Percentiles rank a stretch among this genome's conserved stretches.
phyloP scores from a whole-genome alignment of 2,113 vertebrate genomes.

The Notiomystis cincta region DNA sequence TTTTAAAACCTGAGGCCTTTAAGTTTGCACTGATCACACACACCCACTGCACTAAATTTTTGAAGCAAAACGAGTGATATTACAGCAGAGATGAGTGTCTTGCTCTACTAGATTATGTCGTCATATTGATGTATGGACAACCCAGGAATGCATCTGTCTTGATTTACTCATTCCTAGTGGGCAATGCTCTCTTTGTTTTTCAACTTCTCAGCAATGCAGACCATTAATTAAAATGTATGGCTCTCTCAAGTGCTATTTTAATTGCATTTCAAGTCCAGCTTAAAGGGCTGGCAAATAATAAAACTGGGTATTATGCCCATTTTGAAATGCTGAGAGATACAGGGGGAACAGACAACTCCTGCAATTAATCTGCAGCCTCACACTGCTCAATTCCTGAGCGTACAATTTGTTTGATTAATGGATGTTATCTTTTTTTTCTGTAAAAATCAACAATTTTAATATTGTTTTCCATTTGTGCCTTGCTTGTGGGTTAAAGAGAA shows the following conservation, averaged over 20 bases:
- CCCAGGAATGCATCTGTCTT: not conserved
- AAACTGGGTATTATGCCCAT: not conserved
- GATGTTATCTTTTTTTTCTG: not conserved
- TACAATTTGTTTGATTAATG: slow-evolving; percentile 48
- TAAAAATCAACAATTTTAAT: slow-evolving; percentile 30
- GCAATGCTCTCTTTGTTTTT: slow-evolving; percentile 12
- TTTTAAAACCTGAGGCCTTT: not conserved
- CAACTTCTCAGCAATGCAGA: not conserved
- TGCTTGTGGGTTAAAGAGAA: slow-evolving; percentile 4
- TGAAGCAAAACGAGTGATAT: not conserved
- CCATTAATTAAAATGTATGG: slow-evolving; percentile 57
- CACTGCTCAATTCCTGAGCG: not conserved
- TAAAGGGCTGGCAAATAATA: not conserved
- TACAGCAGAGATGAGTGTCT: not conserved
- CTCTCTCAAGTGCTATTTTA: slow-evolving; percentile 33
- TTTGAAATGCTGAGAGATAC: not conserved
- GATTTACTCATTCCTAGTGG: not conserved
- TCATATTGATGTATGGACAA: not conserved
- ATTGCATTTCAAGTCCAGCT: slow-evolving; percentile 23
- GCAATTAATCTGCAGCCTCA: not conserved
- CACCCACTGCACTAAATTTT: not conserved
- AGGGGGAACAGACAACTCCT: not conserved
- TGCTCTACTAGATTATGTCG: not conserved
- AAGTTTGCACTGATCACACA: not conserved
- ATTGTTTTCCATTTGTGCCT: slow-evolving; percentile 25